Evolutionary conservation across 1,140 invertebrate genomes (phyloP).

Genomic region (Centruroides sculpturatus): DNA sequence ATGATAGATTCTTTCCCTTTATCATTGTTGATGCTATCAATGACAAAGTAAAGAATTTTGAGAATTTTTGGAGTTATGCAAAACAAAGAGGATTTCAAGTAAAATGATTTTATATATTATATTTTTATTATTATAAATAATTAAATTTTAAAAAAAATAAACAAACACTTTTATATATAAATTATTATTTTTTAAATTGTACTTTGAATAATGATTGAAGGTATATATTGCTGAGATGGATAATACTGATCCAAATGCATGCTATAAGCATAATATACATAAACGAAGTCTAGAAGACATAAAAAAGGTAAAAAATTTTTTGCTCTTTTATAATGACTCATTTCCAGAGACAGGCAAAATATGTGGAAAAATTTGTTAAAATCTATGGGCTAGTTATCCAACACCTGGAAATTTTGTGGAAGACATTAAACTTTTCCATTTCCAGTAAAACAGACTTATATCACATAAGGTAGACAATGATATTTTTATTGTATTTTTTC

Average conservation of each 20-base stretch:
- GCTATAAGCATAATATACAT: slow-evolving; percentile 70
- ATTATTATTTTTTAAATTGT: not conserved
- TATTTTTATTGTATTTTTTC: too few species aligned
- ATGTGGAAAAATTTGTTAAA: too few species aligned
- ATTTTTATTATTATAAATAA: slow-evolving; percentile 1
- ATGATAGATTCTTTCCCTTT: slow-evolving; percentile 81
- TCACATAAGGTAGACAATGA: too few species aligned
- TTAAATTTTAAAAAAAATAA: slow-evolving; percentile 1
- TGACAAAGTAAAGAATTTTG: slow-evolving; percentile 56
- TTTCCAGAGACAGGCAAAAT: too few species aligned
- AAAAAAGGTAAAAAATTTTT: slow-evolving; percentile 31
- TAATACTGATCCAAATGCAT: slow-evolving; percentile 50
- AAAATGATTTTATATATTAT: slow-evolving; percentile 17
- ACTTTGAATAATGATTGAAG: slow-evolving; percentile 32
- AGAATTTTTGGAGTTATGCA: slow-evolving; percentile 74
- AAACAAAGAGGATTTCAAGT: slow-evolving; percentile 82
- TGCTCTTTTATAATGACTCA: too few species aligned
- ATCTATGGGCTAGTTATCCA: too few species aligned
- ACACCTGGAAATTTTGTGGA: too few species aligned
- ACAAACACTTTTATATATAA: too few species aligned
- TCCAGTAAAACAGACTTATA: too few species aligned
- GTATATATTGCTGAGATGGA: slow-evolving; percentile 79
- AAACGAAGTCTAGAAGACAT: slow-evolving; percentile 64
- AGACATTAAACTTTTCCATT: too few species aligned
- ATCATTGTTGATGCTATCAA: slow-evolving; percentile 82